A percentile compares a stretch with the other conserved stretches of the same genome.
phyloP scores from a whole-genome alignment of 2,888 invertebrate genomes.

The Orchesellides sinensis region DNA sequence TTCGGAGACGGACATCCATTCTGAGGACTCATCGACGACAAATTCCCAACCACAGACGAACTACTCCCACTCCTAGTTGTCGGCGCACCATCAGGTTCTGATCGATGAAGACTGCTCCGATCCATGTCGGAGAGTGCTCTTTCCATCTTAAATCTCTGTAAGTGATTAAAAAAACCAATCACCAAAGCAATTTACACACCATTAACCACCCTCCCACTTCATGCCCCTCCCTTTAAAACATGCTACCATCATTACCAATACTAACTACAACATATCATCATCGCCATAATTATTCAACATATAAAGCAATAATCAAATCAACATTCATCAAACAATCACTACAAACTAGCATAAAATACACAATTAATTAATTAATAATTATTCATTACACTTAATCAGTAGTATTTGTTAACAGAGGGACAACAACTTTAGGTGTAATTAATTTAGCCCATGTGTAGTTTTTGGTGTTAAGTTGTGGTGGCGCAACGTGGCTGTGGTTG shows the following conservation, averaged over 20 bases:
- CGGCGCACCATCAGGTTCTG: slow-evolving; percentile 72
- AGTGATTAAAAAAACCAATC: background rate
- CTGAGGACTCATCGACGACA: slow-evolving; percentile 50
- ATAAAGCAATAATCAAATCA: no score
- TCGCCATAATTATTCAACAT: no score
- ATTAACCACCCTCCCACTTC: background rate
- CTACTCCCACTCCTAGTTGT: slow-evolving; percentile 67
- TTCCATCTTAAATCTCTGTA: slow-evolving; percentile 55
- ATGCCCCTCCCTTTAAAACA: background rate
- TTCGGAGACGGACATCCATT: slow-evolving; percentile 61
- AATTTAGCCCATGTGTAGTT: no score
- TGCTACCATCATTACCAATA: background rate
- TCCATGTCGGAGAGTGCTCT: slow-evolving; percentile 64
- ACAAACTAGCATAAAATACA: no score
- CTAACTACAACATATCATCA: no score
- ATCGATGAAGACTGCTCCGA: slow-evolving; percentile 64
- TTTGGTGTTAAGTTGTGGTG: no score
- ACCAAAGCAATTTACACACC: background rate
- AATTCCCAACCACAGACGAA: slow-evolving; percentile 55
- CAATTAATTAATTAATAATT: no score
- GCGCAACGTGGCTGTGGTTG: no score
- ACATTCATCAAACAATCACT: no score
- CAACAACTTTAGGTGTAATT: no score
- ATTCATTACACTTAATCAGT: no score
- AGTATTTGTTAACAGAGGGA: no score